Percentiles rank a stretch among this genome's conserved stretches.
phyloP scores from a whole-genome alignment of 2,797 vertebrate genomes.

The Diceros bicornis region DNA sequence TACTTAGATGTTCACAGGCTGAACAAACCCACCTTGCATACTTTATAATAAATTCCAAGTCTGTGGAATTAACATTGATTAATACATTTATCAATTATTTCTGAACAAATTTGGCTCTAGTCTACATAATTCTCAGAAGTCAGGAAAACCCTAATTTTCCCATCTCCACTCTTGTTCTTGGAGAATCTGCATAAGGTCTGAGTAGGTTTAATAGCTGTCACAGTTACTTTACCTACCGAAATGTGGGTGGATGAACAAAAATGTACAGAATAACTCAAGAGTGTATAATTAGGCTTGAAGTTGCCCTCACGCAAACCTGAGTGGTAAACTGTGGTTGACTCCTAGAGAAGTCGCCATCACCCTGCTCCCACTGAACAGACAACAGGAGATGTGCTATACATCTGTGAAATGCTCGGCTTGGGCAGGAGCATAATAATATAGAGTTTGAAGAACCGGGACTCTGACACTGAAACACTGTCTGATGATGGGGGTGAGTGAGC shows the following conservation, averaged over 20 bases:
- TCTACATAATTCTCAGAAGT: neutral
- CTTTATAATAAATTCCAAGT: neutral
- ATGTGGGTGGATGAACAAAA: neutral
- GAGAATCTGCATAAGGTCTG: neutral
- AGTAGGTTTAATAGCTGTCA: neutral
- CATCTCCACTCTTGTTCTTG: neutral
- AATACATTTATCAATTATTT: neutral
- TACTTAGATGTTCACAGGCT: neutral
- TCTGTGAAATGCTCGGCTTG: neutral
- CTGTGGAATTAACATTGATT: neutral
- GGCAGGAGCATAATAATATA: neutral
- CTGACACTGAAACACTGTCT: neutral
- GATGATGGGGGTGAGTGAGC: fast-evolving
- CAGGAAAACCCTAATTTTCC: constrained; percentile 31
- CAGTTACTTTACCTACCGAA: neutral
- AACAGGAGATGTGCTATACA: neutral
- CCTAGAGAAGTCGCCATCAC: neutral
- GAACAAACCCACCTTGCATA: neutral
- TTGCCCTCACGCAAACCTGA: neutral
- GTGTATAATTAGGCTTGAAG: neutral
- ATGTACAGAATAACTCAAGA: neutral
- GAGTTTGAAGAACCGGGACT: neutral
- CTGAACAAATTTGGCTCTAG: neutral
- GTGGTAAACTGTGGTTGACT: neutral
- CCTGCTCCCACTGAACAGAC: neutral